Conservation (phyloP, 2,797 vertebrate species). For the Peromyscus eremicus region DNA sequence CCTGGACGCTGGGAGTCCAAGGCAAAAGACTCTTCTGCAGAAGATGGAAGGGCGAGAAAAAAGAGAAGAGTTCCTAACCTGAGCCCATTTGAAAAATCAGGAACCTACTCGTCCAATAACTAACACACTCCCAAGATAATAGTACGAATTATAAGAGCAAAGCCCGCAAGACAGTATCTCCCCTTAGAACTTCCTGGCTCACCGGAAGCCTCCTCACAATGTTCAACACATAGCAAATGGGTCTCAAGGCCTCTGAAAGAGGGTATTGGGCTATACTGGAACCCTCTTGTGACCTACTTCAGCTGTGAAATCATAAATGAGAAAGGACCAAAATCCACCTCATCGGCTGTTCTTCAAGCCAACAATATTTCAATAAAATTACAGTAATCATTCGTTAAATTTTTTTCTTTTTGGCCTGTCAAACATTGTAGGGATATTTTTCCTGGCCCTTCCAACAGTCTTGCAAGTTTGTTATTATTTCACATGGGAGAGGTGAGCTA, state of each 20-base stretch:
- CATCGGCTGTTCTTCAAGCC: neutral
- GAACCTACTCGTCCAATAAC: neutral
- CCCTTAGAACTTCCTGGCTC: neutral
- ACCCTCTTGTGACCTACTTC: neutral
- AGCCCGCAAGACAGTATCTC: neutral
- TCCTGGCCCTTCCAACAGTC: neutral
- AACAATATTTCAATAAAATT: neutral
- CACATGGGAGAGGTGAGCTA: neutral
- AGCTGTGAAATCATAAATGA: constrained; percentile 21
- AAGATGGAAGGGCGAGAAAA: neutral
- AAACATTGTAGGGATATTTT: constrained; percentile 37
- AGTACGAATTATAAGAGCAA: neutral
- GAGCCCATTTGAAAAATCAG: neutral
- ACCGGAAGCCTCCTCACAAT: neutral
- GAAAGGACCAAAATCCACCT: neutral
- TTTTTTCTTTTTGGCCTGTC: neutral
- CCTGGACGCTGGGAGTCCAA: neutral
- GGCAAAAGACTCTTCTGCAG: neutral
- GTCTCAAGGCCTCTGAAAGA: neutral
- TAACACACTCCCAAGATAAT: neutral
- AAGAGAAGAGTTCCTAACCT: neutral
- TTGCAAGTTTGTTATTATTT: constrained; percentile 47
- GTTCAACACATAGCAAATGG: neutral
- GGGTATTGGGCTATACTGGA: neutral
- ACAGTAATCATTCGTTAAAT: neutral